Evolutionary conservation across 2,113 vertebrate genomes (phyloP).

Genomic region (Boulengeromyrus knoepffleri): DNA sequence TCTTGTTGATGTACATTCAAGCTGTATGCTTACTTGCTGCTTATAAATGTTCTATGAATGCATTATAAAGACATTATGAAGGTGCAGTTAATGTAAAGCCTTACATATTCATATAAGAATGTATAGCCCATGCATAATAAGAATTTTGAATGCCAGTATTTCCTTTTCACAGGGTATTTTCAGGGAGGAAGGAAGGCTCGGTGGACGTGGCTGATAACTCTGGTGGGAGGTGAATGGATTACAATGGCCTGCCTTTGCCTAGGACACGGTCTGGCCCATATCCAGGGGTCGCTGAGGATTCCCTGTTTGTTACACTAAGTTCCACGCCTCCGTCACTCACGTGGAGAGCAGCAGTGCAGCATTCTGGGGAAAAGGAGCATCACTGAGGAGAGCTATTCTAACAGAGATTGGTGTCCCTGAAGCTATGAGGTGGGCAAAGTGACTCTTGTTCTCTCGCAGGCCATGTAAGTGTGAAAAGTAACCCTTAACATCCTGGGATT

Average conservation of each 20-base stretch:
- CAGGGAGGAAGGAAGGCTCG: constrained; percentile 15
- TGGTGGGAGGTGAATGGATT: constrained; percentile 59
- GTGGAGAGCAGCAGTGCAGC: constrained; percentile 22
- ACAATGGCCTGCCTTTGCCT: constrained; percentile 46
- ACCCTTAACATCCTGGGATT: constrained; percentile 16
- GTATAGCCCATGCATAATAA: background rate
- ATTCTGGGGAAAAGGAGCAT: background rate
- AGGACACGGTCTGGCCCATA: constrained; percentile 46
- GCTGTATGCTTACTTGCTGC: too few relatives aligned
- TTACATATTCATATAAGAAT: background rate
- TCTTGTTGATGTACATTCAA: too few relatives aligned
- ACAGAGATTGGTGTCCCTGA: constrained; percentile 32
- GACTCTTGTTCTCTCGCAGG: constrained; percentile 38
- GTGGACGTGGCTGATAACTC: constrained; percentile 36
- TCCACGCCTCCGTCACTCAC: constrained; percentile 27
- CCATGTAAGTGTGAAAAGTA: background rate
- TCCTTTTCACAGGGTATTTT: constrained; percentile 25
- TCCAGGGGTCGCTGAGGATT: constrained; percentile 20
- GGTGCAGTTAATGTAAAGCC: too few relatives aligned
- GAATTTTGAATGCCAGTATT: background rate
- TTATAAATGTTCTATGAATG: too few relatives aligned
- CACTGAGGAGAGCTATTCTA: background rate
- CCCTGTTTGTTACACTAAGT: background rate
- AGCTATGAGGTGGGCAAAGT: constrained; percentile 28
- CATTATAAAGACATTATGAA: too few relatives aligned